Percentiles rank a stretch among this genome's conserved stretches.
phyloP scores from a whole-genome alignment of 2,113 vertebrate genomes.

The Rhynchomys soricoides region DNA sequence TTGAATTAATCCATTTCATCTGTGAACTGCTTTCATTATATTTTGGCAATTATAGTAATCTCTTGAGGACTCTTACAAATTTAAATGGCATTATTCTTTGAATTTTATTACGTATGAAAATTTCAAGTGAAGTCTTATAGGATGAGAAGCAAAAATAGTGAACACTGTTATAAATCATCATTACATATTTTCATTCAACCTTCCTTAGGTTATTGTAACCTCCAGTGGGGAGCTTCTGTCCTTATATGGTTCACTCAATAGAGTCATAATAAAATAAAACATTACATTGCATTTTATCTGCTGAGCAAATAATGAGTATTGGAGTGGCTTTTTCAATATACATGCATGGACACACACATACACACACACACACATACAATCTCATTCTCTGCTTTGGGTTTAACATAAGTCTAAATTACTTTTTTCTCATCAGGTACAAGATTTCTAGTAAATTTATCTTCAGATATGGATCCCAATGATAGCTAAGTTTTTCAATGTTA shows the following conservation, averaged over 20 bases:
- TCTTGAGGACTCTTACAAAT: not conserved
- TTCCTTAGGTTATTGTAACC: not conserved
- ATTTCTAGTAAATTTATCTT: not conserved
- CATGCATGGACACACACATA: too few species aligned
- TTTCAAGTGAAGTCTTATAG: constrained; percentile 31
- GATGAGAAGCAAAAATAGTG: not conserved
- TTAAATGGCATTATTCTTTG: constrained; percentile 53
- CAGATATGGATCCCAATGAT: not conserved
- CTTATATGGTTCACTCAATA: constrained; percentile 29
- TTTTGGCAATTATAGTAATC: constrained; percentile 47
- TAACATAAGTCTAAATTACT: constrained; percentile 42
- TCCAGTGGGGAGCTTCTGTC: not conserved
- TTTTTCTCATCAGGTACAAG: constrained; percentile 22
- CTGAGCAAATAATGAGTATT: not conserved
- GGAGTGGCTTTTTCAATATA: not conserved
- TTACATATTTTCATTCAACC: not conserved
- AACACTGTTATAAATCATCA: not conserved
- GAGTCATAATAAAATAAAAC: constrained; percentile 46
- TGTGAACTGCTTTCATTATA: constrained; percentile 3
- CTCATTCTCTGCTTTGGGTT: constrained; percentile 8
- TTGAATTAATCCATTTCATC: not conserved
- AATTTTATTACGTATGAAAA: constrained; percentile 33
- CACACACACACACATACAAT: not conserved
- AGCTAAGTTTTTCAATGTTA: not conserved
- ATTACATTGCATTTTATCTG: constrained; percentile 1